Percentiles rank a stretch among this genome's conserved stretches.
phyloP scores from a whole-genome alignment of 2,888 invertebrate species.

The Nephrocerus scutellatus region DNA sequence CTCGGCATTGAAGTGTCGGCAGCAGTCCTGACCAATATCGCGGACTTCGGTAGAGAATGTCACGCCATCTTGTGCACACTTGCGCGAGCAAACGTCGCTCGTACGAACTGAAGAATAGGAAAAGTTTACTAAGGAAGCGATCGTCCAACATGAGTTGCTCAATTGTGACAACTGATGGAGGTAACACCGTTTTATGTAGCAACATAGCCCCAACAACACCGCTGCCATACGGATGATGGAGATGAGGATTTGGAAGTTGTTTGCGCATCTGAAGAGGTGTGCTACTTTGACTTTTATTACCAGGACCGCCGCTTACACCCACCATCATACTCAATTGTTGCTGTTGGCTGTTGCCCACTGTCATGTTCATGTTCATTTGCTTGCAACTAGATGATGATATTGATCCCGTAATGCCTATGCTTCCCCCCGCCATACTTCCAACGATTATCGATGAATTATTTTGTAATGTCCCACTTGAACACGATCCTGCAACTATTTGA shows the following conservation, averaged over 20 bases:
- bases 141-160: slow-evolving; percentile 76
- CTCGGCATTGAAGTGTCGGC: slow-evolving; percentile 80
- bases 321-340: slow-evolving; percentile 40
- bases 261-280: slow-evolving; percentile 45
- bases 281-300: slow-evolving; percentile 35
- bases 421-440: too few relatives aligned
- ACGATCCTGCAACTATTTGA: too few relatives aligned
- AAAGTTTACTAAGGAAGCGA: slow-evolving; percentile 75
- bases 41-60: slow-evolving; percentile 79
- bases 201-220: slow-evolving; percentile 26
- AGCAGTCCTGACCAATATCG: slow-evolving; percentile 80
- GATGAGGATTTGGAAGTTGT: slow-evolving; percentile 44
- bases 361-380: slow-evolving; percentile 41
- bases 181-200: slow-evolving; percentile 48
- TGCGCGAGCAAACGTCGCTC: slow-evolving; percentile 76
- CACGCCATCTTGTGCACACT: slow-evolving; percentile 82
- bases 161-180: slow-evolving; percentile 58
- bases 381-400: too few relatives aligned
- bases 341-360: slow-evolving; percentile 24
- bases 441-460: too few relatives aligned
- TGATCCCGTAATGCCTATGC: too few relatives aligned
- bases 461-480: too few relatives aligned
- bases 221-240: slow-evolving; percentile 38
- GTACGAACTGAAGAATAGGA: slow-evolving; percentile 69
- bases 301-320: slow-evolving; percentile 12